Evolutionary conservation across 2,113 vertebrate species (phyloP), one percentile per base, ranked within the genome.

Genomic region (Notothenia rossii): DNA sequence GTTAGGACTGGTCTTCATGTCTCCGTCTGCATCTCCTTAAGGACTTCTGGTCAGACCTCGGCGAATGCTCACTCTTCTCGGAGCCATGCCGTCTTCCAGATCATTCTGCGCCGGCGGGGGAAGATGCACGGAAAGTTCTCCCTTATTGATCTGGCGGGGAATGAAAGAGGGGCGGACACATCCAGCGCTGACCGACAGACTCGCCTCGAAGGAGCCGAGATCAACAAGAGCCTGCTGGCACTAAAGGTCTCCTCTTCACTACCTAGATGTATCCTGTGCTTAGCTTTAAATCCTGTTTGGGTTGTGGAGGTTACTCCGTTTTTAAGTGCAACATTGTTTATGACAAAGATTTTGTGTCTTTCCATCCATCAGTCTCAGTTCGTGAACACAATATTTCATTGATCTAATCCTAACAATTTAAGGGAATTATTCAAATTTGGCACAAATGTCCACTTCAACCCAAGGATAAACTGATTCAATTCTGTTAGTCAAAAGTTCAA

Each of bases 81-180:
- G 75, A 99, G 98, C 92, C 98, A 99, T 79, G 98, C 98, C 12
- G 98, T 99, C 1, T 99, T 99, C 93, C 98, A 99, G 94, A 98
- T 99, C 90, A 99, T 99, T 72, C 94, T 99, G 69, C 95, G 97
- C 70, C 94, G 96, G 68, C 96, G 97, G 86, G 97, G 98, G 69
- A 99, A 99, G 88, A 95, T 99, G 93, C 97, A 99, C 89, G 98
- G 98, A 63, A 99, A 99, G 94, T 99, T 99, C 91, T 99, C 98
- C 70, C 96, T 99, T 59, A 99, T 99, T 18, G 98, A 99, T 89
- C 93, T 99, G 94, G 98, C 98, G 72, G 98, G 98, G 72, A 99
- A 99, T 75, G 98, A 99, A 94, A 94, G 98, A 77, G 98, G 98
- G 55, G 98, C 98, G 3, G 98, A 99, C 89, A 99, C 98, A 1